Evolutionary conservation across 2,113 vertebrate species (phyloP).

Genomic region (Cyanoramphus novaezelandiae): DNA sequence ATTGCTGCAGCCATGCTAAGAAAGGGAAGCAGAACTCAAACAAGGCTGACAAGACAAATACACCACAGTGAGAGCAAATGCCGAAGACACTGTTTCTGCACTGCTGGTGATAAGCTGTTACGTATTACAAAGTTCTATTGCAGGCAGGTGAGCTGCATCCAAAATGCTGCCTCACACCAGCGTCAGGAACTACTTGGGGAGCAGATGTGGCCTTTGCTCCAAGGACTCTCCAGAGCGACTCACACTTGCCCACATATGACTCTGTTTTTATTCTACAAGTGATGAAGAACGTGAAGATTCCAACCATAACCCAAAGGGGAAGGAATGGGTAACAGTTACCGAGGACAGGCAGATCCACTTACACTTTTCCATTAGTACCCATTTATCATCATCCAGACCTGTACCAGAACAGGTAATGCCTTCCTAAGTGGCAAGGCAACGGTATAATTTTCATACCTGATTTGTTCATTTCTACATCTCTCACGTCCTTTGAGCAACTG

Average conservation of each 20-base stretch:
- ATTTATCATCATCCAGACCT: not conserved
- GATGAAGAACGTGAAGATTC: not conserved
- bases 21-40: not conserved
- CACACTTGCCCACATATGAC: not conserved
- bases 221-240: not conserved
- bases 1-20: not conserved
- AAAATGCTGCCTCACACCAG: not conserved
- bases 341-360: not conserved
- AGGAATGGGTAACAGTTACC: not conserved
- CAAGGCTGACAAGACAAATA: not conserved
- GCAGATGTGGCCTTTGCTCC: not conserved
- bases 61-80: not conserved
- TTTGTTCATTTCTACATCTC: not conserved
- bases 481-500: not conserved
- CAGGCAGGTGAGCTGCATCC: not conserved
- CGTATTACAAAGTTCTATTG: not conserved
- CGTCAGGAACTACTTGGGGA: not conserved
- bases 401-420: not conserved
- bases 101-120: not conserved
- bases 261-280: not conserved
- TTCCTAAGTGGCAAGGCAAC: conserved; percentile 34
- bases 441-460: conserved; percentile 37
- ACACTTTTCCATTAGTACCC: conserved; percentile 14
- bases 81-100: not conserved
- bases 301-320: not conserved